Evolutionary conservation across 2,888 invertebrate genomes (phyloP).

Genomic region (Nomada goodeniana): DNA sequence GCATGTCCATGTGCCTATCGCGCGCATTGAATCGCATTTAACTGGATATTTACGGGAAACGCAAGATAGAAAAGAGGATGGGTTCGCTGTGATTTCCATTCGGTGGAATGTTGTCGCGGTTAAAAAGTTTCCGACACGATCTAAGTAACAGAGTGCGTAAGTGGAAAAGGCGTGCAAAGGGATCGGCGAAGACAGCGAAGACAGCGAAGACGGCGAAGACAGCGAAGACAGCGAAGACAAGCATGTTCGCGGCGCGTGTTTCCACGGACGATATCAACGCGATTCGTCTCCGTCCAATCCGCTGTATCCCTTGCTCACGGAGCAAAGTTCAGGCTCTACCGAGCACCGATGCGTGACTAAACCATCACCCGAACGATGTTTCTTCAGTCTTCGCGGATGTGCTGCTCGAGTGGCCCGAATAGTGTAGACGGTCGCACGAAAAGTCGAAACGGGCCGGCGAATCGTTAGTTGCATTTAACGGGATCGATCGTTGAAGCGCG

Average conservation of each 20-base stretch:
- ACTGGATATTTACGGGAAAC: too few relatives aligned
- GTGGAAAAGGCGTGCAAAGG: neutral
- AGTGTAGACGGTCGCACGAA: constrained; percentile 16
- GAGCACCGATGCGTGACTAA: constrained; percentile 77
- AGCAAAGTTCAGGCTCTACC: constrained; percentile 77
- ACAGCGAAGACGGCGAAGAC: constrained; percentile 1
- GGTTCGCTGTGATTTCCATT: too few relatives aligned
- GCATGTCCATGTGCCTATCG: too few relatives aligned
- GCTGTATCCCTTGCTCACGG: constrained; percentile 72
- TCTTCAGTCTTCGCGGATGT: constrained; percentile 78
- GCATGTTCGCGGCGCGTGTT: constrained; percentile 80
- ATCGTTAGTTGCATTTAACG: neutral
- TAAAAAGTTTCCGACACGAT: neutral
- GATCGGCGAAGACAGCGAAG: neutral
- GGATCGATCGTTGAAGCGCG: neutral
- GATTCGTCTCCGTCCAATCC: constrained; percentile 77
- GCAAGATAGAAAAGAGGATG: too few relatives aligned
- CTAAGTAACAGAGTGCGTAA: neutral
- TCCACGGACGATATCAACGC: constrained; percentile 76
- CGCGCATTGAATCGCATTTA: too few relatives aligned
- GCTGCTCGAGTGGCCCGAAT: constrained; percentile 47
- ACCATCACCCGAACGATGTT: constrained; percentile 73
- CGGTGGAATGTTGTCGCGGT: too few relatives aligned
- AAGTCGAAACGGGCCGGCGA: neutral
- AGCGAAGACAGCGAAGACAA: constrained; percentile 29